Evolutionary conservation across 2,113 vertebrate species (phyloP).

Genomic region (Addax nasomaculatus): DNA sequence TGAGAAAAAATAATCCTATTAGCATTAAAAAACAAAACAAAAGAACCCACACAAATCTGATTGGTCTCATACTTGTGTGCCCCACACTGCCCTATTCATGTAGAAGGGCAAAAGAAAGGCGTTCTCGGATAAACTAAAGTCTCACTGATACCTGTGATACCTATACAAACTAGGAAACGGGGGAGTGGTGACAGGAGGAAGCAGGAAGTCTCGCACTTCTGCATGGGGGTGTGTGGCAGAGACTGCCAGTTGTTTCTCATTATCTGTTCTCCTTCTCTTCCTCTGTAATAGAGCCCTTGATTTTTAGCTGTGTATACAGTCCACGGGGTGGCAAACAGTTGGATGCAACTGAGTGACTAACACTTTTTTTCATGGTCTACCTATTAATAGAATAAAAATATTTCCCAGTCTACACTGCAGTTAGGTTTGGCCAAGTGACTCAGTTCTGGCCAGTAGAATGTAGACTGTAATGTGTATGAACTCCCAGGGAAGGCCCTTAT

Average conservation of each 20-base stretch:
- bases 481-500: background rate
- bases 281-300: background rate
- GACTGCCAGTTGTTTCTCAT: background rate
- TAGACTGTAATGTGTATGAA: background rate
- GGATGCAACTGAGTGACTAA: background rate
- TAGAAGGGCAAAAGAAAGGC: background rate
- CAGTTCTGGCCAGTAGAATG: background rate
- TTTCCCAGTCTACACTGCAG: background rate
- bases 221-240: background rate
- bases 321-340: background rate
- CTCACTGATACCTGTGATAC: background rate
- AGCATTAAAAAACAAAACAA: background rate
- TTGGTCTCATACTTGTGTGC: background rate
- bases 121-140: constrained; percentile 6
- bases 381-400: background rate
- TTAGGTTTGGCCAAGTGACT: background rate
- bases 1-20: background rate
- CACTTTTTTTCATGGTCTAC: background rate
- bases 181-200: background rate
- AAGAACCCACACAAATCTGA: background rate
- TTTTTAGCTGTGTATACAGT: background rate
- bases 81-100: background rate
- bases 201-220: background rate
- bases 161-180: background rate
- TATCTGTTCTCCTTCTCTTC: background rate